Evolutionary conservation across 2,113 vertebrate genomes (phyloP).

Genomic region (Psilopogon haemacephalus): DNA sequence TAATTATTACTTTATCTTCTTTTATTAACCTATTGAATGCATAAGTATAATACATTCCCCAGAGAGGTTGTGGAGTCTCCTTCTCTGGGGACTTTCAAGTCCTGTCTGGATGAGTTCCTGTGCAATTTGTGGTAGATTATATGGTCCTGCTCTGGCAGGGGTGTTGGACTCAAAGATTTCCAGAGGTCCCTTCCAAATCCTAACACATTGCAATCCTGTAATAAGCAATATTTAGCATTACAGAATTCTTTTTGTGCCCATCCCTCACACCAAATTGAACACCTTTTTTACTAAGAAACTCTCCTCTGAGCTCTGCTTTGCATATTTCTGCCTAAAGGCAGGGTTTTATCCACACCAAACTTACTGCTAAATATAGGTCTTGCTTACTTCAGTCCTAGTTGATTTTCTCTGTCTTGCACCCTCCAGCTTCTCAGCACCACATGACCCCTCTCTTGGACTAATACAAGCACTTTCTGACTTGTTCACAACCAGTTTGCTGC

Average conservation of each 20-base stretch:
- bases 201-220: no score
- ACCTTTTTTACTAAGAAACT: neutral
- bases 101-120: no score
- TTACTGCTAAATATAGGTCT: neutral
- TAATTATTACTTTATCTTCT: neutral
- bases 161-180: no score
- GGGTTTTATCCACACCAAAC: neutral
- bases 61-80: no score
- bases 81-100: no score
- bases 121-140: no score
- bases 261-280: neutral
- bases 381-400: fast-evolving
- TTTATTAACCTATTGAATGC: neutral
- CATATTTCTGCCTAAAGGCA: neutral
- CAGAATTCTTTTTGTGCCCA: neutral
- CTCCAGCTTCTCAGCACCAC: neutral
- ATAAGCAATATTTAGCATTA: neutral
- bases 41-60: neutral
- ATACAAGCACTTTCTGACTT: neutral
- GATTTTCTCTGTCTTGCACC: neutral
- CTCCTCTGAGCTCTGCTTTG: neutral
- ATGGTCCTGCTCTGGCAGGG: no score
- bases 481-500: neutral
- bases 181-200: no score
- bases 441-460: neutral